Evolutionary conservation across 2,888 invertebrate genomes (phyloP).

Genomic region (Rhaphigaster nebulosa): DNA sequence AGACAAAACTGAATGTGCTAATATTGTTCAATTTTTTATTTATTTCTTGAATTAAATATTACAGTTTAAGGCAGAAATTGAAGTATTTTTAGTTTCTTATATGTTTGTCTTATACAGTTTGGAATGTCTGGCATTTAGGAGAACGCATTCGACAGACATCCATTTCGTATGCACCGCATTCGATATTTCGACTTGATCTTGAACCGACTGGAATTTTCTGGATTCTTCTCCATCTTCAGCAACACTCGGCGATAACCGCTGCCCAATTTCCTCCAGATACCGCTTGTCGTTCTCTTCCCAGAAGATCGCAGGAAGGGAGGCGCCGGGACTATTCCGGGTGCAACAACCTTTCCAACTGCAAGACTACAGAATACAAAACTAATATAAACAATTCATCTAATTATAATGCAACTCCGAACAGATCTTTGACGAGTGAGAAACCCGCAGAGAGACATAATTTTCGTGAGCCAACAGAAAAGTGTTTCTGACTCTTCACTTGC

Average conservation of each 20-base stretch:
- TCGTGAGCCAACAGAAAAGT: no score
- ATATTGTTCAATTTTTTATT: no score
- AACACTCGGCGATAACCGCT: neutral
- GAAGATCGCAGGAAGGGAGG: neutral
- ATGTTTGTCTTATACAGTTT: neutral
- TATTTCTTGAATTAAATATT: no score
- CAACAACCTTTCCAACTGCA: neutral
- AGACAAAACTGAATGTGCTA: no score
- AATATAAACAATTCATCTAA: neutral
- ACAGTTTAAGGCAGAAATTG: no score
- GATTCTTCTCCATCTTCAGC: neutral
- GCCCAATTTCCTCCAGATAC: slow-evolving; percentile 14
- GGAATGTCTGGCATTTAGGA: no score
- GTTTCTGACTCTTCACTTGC: no score
- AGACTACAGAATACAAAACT: neutral
- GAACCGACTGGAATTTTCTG: neutral
- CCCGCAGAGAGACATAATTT: no score
- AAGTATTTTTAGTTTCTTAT: no score
- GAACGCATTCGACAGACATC: no score
- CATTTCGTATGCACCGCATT: neutral
- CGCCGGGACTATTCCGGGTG: neutral
- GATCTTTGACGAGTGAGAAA: no score
- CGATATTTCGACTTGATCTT: neutral
- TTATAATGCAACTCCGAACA: neutral
- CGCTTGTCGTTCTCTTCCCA: neutral